Evolutionary conservation across 2,113 vertebrate species (phyloP).

Genomic region (Monarcha castaneiventris): DNA sequence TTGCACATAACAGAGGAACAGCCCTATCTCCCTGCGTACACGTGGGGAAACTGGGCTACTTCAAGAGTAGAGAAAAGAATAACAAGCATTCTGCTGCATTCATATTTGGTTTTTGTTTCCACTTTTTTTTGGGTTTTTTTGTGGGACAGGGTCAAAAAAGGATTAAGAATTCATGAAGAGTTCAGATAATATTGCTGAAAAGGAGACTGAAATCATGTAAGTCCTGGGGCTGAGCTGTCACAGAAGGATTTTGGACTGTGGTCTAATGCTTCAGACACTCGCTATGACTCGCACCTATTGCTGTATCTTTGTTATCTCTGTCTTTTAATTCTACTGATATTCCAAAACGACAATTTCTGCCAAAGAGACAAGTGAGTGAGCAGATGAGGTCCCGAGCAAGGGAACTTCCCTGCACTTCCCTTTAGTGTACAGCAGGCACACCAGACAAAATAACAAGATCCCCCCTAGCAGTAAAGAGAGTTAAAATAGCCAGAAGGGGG

Average conservation of each 20-base stretch:
- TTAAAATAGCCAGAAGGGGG: background rate
- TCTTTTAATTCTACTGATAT: background rate
- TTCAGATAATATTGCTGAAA: background rate
- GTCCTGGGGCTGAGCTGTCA: background rate
- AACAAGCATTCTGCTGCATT: background rate
- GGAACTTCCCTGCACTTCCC: background rate
- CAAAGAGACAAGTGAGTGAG: background rate
- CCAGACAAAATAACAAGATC: background rate
- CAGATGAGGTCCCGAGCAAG: background rate
- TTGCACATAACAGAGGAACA: background rate
- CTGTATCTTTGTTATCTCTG: background rate
- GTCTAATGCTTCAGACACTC: background rate
- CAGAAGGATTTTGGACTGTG: background rate
- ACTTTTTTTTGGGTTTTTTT: background rate
- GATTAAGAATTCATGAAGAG: background rate
- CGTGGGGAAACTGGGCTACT: background rate
- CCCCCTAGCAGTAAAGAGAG: background rate
- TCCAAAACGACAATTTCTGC: background rate
- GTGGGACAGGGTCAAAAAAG: background rate
- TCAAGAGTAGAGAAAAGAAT: background rate
- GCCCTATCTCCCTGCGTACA: fast-evolving
- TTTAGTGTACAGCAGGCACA: background rate
- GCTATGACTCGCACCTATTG: background rate
- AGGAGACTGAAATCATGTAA: background rate
- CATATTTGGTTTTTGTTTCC: background rate